These are phyloP conservation scores for Neosalanx taihuensis DNA, from an alignment of 2,797 vertebrate genomes.

Conservation along the genomic window DNA sequence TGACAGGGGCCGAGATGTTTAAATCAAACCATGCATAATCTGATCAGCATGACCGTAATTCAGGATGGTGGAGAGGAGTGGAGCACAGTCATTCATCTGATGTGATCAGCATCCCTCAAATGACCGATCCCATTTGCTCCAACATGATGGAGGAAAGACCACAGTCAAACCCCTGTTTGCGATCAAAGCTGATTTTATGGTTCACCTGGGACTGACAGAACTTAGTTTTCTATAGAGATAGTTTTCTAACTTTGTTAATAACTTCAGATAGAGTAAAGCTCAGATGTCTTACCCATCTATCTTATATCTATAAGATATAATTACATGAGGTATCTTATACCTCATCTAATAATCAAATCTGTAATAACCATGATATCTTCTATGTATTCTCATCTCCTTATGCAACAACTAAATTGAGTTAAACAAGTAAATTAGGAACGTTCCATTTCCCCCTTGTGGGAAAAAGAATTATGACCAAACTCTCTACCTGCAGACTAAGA, in stretches of 20 bases:
- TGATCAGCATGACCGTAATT: conserved; percentile 52
- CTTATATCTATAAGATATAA: neutral
- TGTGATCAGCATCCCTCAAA: neutral
- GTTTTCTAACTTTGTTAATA: neutral
- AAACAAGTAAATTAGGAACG: neutral
- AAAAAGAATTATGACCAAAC: neutral
- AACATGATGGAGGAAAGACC: conserved; percentile 16
- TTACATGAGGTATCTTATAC: neutral
- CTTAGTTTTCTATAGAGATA: neutral
- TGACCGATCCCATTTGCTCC: conserved; percentile 3
- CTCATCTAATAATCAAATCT: too few relatives aligned
- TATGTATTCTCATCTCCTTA: neutral
- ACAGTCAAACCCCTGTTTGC: neutral
- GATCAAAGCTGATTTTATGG: too few relatives aligned
- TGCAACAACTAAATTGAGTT: neutral
- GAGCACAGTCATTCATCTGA: neutral
- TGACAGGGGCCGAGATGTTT: conserved; percentile 43
- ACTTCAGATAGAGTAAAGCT: neutral
- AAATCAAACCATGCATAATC: conserved; percentile 59
- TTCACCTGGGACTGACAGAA: neutral
- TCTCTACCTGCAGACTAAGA: too few relatives aligned
- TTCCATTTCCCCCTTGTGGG: neutral
- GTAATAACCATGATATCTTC: too few relatives aligned
- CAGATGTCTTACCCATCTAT: neutral
- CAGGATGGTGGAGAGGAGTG: conserved; percentile 19